Evolutionary conservation across 2,888 invertebrate species (phyloP).

Genomic region (Dinocampus coccinellae): DNA sequence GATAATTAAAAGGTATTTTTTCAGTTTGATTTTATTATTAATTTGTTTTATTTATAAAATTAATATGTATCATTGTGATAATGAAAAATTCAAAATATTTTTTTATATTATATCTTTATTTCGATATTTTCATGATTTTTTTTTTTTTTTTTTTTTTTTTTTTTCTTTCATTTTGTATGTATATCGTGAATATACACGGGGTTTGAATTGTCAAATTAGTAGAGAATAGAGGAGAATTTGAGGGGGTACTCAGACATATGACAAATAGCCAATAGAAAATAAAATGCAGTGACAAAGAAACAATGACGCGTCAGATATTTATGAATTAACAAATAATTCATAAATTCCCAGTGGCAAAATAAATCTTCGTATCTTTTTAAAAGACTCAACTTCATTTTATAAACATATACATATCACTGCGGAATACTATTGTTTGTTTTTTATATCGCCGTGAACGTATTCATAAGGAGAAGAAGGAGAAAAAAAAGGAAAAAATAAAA

Average conservation of each 20-base stretch:
- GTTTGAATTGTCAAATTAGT: slow-evolving; percentile 52
- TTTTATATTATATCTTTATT: no score
- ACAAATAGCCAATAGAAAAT: neutral
- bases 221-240: slow-evolving; percentile 34
- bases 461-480: slow-evolving; percentile 9
- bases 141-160: slow-evolving; percentile 12
- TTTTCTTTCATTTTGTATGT: neutral
- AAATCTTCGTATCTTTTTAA: slow-evolving; percentile 46
- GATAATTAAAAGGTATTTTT: no score
- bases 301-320: slow-evolving; percentile 54
- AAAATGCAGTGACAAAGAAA: neutral
- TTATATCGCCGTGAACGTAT: slow-evolving; percentile 4
- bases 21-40: no score
- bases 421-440: slow-evolving; percentile 20
- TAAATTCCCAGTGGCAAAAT: slow-evolving; percentile 46
- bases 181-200: slow-evolving; percentile 37
- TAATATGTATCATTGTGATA: no score
- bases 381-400: slow-evolving; percentile 29
- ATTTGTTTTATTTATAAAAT: no score
- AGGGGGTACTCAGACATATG: slow-evolving; percentile 13
- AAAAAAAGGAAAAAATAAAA: slow-evolving; percentile 12
- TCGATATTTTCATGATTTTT: no score
- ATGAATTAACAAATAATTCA: slow-evolving; percentile 59
- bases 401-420: slow-evolving; percentile 22
- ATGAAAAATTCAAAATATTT: no score